Conservation (phyloP, 2,113 vertebrate species). For the Ivindomyrus marchei region DNA sequence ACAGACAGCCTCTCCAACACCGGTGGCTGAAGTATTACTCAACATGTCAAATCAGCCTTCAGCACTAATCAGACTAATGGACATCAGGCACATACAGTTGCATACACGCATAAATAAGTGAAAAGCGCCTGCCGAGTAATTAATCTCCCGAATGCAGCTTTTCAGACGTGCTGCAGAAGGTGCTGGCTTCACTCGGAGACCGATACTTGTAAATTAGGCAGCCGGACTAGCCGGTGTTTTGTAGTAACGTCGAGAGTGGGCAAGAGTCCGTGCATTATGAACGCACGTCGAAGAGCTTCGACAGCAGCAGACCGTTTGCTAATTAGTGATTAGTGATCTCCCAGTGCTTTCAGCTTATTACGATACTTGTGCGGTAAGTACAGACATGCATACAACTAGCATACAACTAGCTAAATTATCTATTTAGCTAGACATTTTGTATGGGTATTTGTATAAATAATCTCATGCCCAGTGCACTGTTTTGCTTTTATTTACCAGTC, state of each 20-base stretch:
- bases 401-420: not conserved
- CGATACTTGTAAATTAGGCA: not conserved
- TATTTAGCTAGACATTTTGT: not conserved
- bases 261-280: not conserved
- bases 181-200: constrained; percentile 11
- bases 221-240: not conserved
- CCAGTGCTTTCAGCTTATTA: not conserved
- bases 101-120: constrained; percentile 67
- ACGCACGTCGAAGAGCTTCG: constrained; percentile 15
- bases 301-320: not conserved
- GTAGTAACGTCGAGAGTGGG: not conserved
- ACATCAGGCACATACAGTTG: constrained; percentile 61
- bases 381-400: not conserved
- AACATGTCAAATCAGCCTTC: constrained; percentile 59
- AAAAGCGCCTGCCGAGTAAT: constrained; percentile 46
- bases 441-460: not conserved
- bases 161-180: constrained; percentile 58
- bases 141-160: constrained; percentile 63
- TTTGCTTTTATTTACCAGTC: not conserved
- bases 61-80: constrained; percentile 72
- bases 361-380: not conserved
- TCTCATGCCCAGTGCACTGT: not conserved
- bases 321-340: not conserved
- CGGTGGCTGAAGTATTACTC: not conserved
- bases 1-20: constrained; percentile 20